phyloP scores from a whole-genome alignment of 2,113 vertebrate species.

The Salminus brasiliensis region DNA sequence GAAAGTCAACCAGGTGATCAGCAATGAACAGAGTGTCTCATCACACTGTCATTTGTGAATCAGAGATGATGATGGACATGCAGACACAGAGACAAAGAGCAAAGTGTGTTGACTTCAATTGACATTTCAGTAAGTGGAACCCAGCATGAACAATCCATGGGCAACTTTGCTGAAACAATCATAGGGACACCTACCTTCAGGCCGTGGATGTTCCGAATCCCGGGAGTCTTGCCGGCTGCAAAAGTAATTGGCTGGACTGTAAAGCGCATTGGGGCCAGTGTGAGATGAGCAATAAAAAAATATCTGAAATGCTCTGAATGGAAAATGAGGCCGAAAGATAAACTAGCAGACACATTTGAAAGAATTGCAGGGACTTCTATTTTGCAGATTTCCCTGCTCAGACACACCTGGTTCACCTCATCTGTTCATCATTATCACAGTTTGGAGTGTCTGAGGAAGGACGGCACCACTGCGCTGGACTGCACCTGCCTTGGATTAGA shows the following conservation, averaged over 20 bases:
- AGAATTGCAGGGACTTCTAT: not conserved
- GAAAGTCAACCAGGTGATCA: not conserved
- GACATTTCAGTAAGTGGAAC: slow-evolving; percentile 99
- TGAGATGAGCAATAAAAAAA: slow-evolving; percentile 95
- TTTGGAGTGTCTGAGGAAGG: no score
- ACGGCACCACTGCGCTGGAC: no score
- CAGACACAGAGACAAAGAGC: slow-evolving; percentile 37
- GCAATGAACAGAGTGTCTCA: not conserved
- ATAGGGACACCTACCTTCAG: slow-evolving; percentile 99
- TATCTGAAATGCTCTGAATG: slow-evolving; percentile 82
- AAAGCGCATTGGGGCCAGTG: slow-evolving; percentile 95
- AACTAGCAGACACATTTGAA: slow-evolving; percentile 86
- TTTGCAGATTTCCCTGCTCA: no score
- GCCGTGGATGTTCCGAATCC: slow-evolving; percentile 99
- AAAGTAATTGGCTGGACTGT: slow-evolving; percentile 99
- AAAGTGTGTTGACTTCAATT: slow-evolving; percentile 85
- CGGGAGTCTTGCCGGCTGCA: slow-evolving; percentile 99
- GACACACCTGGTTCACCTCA: no score
- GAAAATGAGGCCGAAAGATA: slow-evolving; percentile 88
- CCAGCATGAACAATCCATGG: slow-evolving; percentile 95
- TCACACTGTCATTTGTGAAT: not conserved
- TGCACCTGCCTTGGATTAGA: no score
- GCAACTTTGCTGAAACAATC: slow-evolving; percentile 98
- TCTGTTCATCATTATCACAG: no score
- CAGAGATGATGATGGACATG: slow-evolving; percentile 41